phyloP scores from a whole-genome alignment of 1,140 invertebrate species.

The Atta cephalotes region DNA sequence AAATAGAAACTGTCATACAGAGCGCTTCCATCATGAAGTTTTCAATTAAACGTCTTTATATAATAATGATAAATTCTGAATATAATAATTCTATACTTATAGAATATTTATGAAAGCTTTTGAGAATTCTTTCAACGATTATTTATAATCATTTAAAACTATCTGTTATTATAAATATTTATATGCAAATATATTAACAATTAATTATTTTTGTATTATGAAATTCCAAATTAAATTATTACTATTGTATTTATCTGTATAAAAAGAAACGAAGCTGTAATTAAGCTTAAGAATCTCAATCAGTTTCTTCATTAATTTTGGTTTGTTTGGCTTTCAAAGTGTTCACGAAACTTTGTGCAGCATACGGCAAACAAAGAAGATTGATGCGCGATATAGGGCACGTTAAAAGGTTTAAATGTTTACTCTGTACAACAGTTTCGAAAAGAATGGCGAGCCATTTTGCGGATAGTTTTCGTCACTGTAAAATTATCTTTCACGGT shows the following conservation, averaged over 20 bases:
- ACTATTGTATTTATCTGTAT: not conserved
- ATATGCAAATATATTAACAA: not conserved
- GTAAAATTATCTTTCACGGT: not conserved
- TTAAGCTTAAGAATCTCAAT: not conserved
- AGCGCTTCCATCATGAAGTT: not conserved
- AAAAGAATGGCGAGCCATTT: constrained; percentile 14
- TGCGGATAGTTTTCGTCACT: not conserved
- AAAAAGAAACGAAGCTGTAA: not conserved
- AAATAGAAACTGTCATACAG: constrained; percentile 3
- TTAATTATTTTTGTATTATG: not conserved
- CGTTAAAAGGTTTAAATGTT: constrained; percentile 16
- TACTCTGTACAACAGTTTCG: constrained; percentile 31
- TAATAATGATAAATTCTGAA: not conserved
- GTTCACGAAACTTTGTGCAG: not conserved
- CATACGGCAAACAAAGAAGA: constrained; percentile 8
- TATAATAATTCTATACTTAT: not conserved
- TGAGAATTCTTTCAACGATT: not conserved
- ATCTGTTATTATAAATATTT: not conserved
- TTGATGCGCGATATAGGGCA: constrained; percentile 20
- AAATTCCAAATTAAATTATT: constrained; percentile 1
- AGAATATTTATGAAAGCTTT: not conserved
- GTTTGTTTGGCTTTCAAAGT: not conserved
- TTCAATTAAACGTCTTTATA: not conserved
- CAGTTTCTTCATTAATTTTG: not conserved
- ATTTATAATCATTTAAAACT: not conserved